These are phyloP conservation scores for Manis javanica DNA, from an alignment of 2,797 vertebrate genomes.

Conservation along the genomic window DNA sequence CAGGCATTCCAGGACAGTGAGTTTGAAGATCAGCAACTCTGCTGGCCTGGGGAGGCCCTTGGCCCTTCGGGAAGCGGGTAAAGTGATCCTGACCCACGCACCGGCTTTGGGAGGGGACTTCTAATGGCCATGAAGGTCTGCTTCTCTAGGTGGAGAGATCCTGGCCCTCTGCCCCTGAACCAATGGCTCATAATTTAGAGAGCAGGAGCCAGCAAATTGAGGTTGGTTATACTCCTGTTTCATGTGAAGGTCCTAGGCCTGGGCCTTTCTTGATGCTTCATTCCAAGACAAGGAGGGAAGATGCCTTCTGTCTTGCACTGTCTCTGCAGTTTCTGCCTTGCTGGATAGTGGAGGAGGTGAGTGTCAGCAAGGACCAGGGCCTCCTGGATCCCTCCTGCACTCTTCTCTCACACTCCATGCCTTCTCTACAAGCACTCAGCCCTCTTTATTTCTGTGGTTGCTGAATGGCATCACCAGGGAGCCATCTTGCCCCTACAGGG, in stretches of 20 bases:
- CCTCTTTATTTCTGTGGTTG: not conserved
- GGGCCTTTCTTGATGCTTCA: not conserved
- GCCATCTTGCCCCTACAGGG: not conserved
- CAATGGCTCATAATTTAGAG: not conserved
- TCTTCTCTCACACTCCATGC: not conserved
- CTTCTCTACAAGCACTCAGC: not conserved
- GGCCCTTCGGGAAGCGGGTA: not conserved
- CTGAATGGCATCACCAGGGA: not conserved
- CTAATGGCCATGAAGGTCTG: not conserved
- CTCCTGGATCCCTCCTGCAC: not conserved
- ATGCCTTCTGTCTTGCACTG: not conserved
- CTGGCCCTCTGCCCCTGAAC: rapidly evolving
- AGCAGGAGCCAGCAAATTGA: not conserved
- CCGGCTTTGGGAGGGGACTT: not conserved
- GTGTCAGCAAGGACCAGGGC: not conserved
- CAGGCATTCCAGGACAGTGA: conserved; percentile 76
- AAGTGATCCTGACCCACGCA: not conserved
- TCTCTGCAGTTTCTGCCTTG: not conserved
- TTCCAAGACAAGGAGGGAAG: not conserved
- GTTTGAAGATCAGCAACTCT: conserved; percentile 51
- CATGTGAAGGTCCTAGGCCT: not conserved
- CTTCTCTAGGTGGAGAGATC: not conserved
- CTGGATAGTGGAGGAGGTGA: not conserved
- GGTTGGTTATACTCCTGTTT: not conserved
- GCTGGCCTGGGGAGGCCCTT: not conserved